A percentile compares a stretch with the other conserved stretches of the same genome.
Conservation (phyloP, 2,888 invertebrate genomes). For the Bellardia pandia region DNA sequence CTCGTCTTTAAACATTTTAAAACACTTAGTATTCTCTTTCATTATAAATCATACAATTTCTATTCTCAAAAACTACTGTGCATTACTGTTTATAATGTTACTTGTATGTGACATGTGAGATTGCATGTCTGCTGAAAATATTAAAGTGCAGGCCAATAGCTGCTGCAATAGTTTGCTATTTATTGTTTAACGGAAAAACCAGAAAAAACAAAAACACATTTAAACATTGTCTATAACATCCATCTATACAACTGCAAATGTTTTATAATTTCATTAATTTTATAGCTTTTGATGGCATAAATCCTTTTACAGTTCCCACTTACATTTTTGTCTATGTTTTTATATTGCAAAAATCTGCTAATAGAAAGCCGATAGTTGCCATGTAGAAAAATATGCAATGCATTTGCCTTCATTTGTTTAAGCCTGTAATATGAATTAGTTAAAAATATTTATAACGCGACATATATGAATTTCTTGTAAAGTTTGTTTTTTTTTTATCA, state of each 20-base stretch:
- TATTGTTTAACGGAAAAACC: conserved; percentile 17
- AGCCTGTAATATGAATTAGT: too few relatives aligned
- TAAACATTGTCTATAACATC: not conserved
- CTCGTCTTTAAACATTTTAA: not conserved
- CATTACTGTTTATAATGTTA: not conserved
- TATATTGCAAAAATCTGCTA: too few relatives aligned
- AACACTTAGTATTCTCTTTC: not conserved
- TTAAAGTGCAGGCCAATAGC: conserved; percentile 35
- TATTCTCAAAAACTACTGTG: not conserved
- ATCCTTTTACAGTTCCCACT: not conserved
- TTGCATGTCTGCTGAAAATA: not conserved
- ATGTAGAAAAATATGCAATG: too few relatives aligned
- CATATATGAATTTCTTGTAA: too few relatives aligned
- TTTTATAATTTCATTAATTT: conserved; percentile 32
- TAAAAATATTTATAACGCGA: too few relatives aligned
- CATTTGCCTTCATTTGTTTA: too few relatives aligned
- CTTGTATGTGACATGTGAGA: not conserved
- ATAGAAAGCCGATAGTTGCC: too few relatives aligned
- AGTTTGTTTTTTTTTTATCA: too few relatives aligned
- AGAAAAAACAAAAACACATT: not conserved
- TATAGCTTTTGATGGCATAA: conserved; percentile 39
- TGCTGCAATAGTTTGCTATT: conserved; percentile 26
- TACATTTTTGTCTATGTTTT: not conserved
- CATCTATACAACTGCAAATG: not conserved
- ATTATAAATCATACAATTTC: not conserved